These are phyloP conservation scores for Cantharis flavilabris DNA, from an alignment of 2,888 invertebrate genomes.

Conservation along the genomic window DNA sequence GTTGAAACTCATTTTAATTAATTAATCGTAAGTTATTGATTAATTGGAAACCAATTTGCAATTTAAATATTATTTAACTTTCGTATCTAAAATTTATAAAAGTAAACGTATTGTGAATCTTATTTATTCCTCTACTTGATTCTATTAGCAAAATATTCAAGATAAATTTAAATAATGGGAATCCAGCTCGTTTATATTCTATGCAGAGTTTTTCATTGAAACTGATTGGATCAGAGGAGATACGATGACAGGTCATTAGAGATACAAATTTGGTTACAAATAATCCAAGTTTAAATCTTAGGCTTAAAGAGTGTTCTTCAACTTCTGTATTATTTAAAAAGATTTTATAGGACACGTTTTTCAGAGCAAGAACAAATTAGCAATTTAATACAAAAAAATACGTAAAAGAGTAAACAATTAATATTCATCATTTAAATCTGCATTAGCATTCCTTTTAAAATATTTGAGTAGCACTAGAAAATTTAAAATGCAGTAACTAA, in stretches of 20 bases:
- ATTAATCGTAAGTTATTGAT: constrained; percentile 32
- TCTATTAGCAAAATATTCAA: constrained; percentile 34
- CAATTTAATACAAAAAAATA: not conserved
- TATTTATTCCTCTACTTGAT: constrained; percentile 36
- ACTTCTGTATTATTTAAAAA: constrained; percentile 23
- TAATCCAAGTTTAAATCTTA: constrained; percentile 34
- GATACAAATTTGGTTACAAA: constrained; percentile 34
- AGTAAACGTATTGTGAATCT: constrained; percentile 32
- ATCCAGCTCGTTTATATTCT: constrained; percentile 38
- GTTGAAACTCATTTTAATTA: constrained; percentile 3
- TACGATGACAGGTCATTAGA: constrained; percentile 38
- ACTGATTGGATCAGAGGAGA: constrained; percentile 38
- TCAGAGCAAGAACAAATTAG: not conserved
- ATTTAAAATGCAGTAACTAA: not conserved
- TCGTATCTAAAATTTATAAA: constrained; percentile 18
- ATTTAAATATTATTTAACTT: constrained; percentile 32
- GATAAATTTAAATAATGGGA: constrained; percentile 38
- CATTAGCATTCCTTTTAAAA: not conserved
- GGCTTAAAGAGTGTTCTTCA: constrained; percentile 18
- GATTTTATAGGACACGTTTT: not conserved
- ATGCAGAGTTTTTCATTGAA: constrained; percentile 38
- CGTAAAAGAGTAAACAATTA: not conserved
- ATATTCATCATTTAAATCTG: not conserved
- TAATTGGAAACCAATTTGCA: constrained; percentile 31
- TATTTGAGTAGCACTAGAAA: not conserved